Base-by-base conservation (phyloP, 2,113 vertebrate species). In the Notarius quadriscutis region DNA sequence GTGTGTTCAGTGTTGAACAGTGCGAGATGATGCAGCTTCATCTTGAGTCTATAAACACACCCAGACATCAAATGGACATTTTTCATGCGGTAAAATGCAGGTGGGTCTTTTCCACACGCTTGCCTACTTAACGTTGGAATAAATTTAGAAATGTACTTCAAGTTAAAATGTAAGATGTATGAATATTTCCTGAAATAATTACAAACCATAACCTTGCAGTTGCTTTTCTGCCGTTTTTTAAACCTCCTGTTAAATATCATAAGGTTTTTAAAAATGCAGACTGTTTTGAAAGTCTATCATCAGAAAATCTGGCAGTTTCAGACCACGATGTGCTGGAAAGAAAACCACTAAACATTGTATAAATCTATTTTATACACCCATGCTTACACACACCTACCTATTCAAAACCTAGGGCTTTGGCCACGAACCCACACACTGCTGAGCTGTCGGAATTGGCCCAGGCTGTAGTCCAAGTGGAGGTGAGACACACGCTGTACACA, bases 1-100 rank as follows among this genome's bases (percentile, higher is more conserved):
- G 97, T 83, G 91, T 93, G 60, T 93, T 97, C 91, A 94, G 93
- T 71, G 87, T 92, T 90, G 95, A 96, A 63, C 94, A 96, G 88
- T 94, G 97, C 58, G 94, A 96, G 84, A 89, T 77, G 91, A 92
- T 98, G 75, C 87, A 95, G 93, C 94, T 93, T 74, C 92, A 95
- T 27, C 94, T 97, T 63, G 93, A 94, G 50, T 92, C 95, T 84
- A 78, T 97, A 83, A 93, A 95, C 78, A 91, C 92, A 14, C 89
- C 95, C 30, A 86, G 80, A 88, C 90, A 93, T 80, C 94, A 96
- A 91, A 93, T 96, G 69, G 87, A 90, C 81, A 62, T 83, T 69
- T 89, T 96, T 91, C 27, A 91, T 22, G 91, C 93, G 48, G 88
- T 94, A 75, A 96, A 94, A 91, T 93, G 94, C 90, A 97, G 94